Evolutionary conservation across 2,113 vertebrate genomes (phyloP), one percentile per base, ranked within the genome.

Genomic region (Psammodynastes pulverulentus): DNA sequence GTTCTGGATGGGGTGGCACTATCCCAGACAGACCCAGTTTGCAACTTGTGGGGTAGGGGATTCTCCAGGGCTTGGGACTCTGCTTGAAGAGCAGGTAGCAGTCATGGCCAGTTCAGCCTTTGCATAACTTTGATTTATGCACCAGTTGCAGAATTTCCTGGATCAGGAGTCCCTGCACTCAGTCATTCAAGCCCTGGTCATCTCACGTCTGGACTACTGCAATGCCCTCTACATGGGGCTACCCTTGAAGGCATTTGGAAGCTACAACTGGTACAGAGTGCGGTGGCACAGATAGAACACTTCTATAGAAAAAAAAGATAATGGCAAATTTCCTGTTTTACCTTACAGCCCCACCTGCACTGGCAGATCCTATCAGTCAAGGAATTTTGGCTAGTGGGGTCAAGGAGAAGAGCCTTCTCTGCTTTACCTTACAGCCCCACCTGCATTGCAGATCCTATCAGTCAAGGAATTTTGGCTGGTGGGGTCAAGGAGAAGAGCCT

Each of bases 31-130:
- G 29, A 67, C 5, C 29, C 29, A 67, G 12, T 34, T 67, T 1
- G 2, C 0, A 0, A 67, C 12, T 67, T n/a, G 29, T 1, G 24
- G 7, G 24, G 10, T 13, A 4, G 12, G 2, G n/a, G n/a, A n/a
- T 67, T n/a, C 4, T 67, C 29, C 62, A 34, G 2, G 29, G 29
- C 29, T 67, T 1, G 5, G 29, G 62, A 34, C 12, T 67, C 29
- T 67, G 29, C 12, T 67, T 67, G 62, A 67, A 34, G 62, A 67
- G 13, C 29, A 34, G 26, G 13, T 67, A 67, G 12, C 62, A 67
- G 12, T 67, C 5, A 6, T 67, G 2, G 5, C 12, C 62, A 67
- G 13, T 5, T 15, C 12, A 67, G 29, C 29, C 62, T n/a, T 67
- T 67, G 62, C 29, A 67, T 5, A 67, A 67, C 12, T n/a, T 67